Evolutionary conservation across 2,888 invertebrate species (phyloP).

Genomic region (Amiota minor): DNA sequence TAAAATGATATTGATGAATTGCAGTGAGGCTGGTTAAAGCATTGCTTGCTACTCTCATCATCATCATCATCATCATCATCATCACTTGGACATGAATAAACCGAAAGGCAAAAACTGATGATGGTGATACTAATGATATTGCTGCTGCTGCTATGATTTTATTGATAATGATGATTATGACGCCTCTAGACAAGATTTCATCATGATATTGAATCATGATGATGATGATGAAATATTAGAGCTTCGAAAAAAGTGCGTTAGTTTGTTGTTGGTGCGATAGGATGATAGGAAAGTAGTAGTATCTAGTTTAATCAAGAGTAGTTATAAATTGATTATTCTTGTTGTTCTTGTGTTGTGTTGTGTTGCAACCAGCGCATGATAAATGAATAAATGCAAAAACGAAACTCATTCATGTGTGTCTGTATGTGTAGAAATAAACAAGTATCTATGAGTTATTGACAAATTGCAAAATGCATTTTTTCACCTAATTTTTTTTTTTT

Average conservation of each 20-base stretch:
- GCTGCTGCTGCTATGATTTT: background rate
- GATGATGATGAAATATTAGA: slow-evolving; percentile 61
- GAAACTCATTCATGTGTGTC: slow-evolving; percentile 36
- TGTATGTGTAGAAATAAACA: too few species aligned
- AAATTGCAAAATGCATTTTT: slow-evolving; percentile 4
- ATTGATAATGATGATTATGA: slow-evolving; percentile 26
- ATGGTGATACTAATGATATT: background rate
- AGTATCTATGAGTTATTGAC: slow-evolving; percentile 16
- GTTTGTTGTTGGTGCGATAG: slow-evolving; percentile 37
- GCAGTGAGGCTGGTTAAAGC: slow-evolving; percentile 53
- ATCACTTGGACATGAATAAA: slow-evolving; percentile 42
- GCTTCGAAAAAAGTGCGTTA: slow-evolving; percentile 44
- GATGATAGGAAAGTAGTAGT: background rate
- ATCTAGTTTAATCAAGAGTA: background rate
- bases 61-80: slow-evolving; percentile 30
- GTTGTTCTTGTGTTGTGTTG: background rate
- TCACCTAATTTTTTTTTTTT: background rate
- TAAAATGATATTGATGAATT: slow-evolving; percentile 72
- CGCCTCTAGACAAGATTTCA: slow-evolving; percentile 45
- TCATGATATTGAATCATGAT: slow-evolving; percentile 36
- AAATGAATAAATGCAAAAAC: slow-evolving; percentile 45
- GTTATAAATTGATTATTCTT: background rate
- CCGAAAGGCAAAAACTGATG: slow-evolving; percentile 16
- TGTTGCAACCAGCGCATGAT: background rate
- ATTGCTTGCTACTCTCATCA: slow-evolving; percentile 1